These are phyloP conservation scores for Eudyptes chrysolophus DNA, from an alignment of 2,113 vertebrate genomes.

Conservation along the genomic window DNA sequence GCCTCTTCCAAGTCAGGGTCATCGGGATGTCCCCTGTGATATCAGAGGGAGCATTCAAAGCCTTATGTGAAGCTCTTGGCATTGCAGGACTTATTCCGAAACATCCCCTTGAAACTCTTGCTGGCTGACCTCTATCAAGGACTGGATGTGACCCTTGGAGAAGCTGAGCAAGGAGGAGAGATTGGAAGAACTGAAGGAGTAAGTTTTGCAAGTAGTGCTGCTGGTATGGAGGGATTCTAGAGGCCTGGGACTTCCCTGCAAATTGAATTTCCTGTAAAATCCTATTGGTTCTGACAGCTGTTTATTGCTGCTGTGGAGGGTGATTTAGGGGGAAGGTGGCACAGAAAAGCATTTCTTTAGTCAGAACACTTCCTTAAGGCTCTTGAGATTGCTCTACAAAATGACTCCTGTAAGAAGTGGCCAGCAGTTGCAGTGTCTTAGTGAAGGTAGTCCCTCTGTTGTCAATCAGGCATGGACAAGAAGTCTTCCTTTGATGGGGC, in stretches of 20 bases:
- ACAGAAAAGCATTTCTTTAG: background rate
- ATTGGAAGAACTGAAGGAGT: background rate
- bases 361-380: background rate
- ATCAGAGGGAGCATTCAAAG: background rate
- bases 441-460: background rate
- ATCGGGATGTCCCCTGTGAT: background rate
- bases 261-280: background rate
- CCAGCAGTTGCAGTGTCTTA: background rate
- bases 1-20: background rate
- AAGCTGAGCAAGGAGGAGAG: background rate
- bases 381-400: background rate
- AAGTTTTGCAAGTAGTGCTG: background rate
- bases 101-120: background rate
- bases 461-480: background rate
- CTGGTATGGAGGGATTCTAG: background rate
- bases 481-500: background rate
- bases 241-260: background rate
- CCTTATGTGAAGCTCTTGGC: background rate
- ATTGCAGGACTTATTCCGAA: background rate
- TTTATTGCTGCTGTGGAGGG: background rate
- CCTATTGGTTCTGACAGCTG: background rate
- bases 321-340: background rate
- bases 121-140: background rate
- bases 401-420: background rate
- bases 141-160: background rate